Percentiles rank a stretch among this genome's conserved stretches.
These are phyloP conservation scores for Phyllotreta striolata DNA, from an alignment of 2,888 invertebrate genomes.

Conservation along the genomic window DNA sequence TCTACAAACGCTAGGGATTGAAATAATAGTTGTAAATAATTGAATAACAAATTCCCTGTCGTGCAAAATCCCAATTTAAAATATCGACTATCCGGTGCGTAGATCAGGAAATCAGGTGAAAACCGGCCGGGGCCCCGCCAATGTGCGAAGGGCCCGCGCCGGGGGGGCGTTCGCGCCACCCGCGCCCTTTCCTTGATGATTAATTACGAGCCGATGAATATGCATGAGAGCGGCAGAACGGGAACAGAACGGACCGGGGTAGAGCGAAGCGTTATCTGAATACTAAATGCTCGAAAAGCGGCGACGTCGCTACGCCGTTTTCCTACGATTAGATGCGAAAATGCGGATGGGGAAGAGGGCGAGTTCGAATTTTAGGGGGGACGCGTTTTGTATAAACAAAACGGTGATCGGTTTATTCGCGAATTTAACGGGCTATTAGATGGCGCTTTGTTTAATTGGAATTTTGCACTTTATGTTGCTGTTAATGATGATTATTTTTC, in stretches of 20 bases:
- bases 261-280: conserved; percentile 51
- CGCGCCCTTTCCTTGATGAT: conserved; percentile 55
- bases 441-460: too few species aligned
- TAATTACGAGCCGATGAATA: conserved; percentile 60
- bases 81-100: too few species aligned
- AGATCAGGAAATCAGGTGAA: too few species aligned
- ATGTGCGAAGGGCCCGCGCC: conserved; percentile 38
- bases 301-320: conserved; percentile 47
- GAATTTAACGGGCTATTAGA: too few species aligned
- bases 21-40: too few species aligned
- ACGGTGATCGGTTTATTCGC: too few species aligned
- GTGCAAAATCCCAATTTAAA: background rate
- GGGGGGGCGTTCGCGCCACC: conserved; percentile 45
- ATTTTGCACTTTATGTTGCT: too few species aligned
- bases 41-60: background rate
- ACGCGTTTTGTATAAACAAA: background rate
- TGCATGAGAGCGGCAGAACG: conserved; percentile 57
- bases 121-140: conserved; percentile 5
- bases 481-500: too few species aligned
- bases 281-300: conserved; percentile 56
- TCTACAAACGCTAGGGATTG: too few species aligned
- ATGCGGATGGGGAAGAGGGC: conserved; percentile 27
- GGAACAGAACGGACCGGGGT: too few species aligned
- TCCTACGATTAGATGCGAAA: conserved; percentile 47
- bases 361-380: background rate